phyloP scores from a whole-genome alignment of 2,797 vertebrate species.

The Eulemur mongoz region DNA sequence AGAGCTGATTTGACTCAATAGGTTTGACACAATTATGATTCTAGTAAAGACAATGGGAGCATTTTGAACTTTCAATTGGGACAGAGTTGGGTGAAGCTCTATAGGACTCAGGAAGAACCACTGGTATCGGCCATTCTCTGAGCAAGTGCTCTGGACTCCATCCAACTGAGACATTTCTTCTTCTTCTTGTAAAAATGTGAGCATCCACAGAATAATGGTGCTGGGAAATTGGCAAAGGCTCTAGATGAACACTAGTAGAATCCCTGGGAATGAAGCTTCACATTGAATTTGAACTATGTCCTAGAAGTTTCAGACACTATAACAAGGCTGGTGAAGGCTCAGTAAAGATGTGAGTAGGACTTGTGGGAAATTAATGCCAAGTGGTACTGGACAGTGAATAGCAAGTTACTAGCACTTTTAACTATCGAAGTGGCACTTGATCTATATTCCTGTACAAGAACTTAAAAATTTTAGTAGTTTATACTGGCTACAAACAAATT shows the following conservation, averaged over 20 bases:
- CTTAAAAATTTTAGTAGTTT: not conserved
- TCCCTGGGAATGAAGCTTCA: not conserved
- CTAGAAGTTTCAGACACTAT: not conserved
- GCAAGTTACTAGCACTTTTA: not conserved
- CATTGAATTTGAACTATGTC: not conserved
- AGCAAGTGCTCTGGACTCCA: not conserved
- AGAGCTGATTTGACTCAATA: not conserved
- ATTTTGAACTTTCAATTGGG: not conserved
- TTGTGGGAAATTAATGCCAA: not conserved
- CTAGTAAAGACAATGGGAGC: not conserved
- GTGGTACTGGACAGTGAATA: not conserved
- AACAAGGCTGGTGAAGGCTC: not conserved
- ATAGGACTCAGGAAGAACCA: not conserved
- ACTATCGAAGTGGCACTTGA: not conserved
- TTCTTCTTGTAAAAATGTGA: not conserved
- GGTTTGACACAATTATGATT: not conserved
- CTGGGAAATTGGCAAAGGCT: not conserved
- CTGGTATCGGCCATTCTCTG: not conserved
- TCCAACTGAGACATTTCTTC: not conserved
- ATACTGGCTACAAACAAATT: not conserved
- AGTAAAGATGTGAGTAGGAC: not conserved
- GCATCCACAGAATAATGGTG: not conserved
- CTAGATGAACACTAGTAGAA: not conserved
- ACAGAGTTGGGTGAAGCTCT: not conserved
- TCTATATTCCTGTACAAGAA: not conserved